Evolutionary conservation across 2,888 invertebrate species (phyloP).

Genomic region (Isotomurus palustris): DNA sequence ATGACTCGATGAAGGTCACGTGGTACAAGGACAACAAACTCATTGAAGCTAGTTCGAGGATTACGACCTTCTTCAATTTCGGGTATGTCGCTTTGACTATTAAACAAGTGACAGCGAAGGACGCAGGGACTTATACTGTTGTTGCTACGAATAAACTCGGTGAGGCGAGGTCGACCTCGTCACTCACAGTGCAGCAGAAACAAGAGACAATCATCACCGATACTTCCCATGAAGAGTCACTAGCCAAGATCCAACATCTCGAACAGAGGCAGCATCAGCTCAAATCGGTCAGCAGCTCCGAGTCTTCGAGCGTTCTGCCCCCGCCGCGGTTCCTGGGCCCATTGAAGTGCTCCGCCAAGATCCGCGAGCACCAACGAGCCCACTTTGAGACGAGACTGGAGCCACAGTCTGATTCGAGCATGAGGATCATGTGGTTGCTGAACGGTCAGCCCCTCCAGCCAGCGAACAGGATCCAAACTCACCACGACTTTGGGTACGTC

Average conservation of each 20-base stretch:
- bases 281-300: neutral
- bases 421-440: slow-evolving; percentile 86
- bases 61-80: slow-evolving; percentile 88
- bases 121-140: slow-evolving; percentile 63
- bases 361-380: slow-evolving; percentile 86
- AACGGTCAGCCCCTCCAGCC: slow-evolving; percentile 86
- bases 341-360: slow-evolving; percentile 85
- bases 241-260: slow-evolving; percentile 83
- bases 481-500: slow-evolving; percentile 95
- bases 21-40: slow-evolving; percentile 89
- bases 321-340: slow-evolving; percentile 84
- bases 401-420: slow-evolving; percentile 30
- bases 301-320: slow-evolving; percentile 35
- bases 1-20: slow-evolving; percentile 70
- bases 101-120: slow-evolving; percentile 81
- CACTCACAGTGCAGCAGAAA: slow-evolving; percentile 76
- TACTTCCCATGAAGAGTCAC: slow-evolving; percentile 84
- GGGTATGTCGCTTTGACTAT: slow-evolving; percentile 92
- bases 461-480: slow-evolving; percentile 71
- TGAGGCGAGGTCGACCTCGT: slow-evolving; percentile 75
- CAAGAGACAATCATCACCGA: slow-evolving; percentile 71
- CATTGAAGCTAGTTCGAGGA: slow-evolving; percentile 87
- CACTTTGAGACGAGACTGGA: slow-evolving; percentile 69
- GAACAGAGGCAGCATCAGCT: slow-evolving; percentile 53
- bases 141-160: slow-evolving; percentile 81